These are phyloP conservation scores for Drosophila sp. DNA, from an alignment of 1,140 invertebrate genomes.

Conservation along the genomic window DNA sequence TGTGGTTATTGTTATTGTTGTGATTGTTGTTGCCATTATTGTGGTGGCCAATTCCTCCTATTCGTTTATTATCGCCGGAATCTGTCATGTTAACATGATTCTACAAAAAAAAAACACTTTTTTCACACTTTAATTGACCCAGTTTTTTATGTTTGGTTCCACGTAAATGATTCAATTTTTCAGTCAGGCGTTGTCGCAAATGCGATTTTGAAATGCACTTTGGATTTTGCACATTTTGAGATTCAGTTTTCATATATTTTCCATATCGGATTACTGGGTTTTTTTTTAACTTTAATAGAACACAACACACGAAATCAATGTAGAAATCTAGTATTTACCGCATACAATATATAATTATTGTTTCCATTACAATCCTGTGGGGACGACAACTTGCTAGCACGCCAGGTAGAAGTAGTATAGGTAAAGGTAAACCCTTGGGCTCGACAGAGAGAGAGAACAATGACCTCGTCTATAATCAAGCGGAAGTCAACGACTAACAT, in stretches of 20 bases:
- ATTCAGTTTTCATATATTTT: not conserved
- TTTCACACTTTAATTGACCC: constrained; percentile 1
- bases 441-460: constrained; percentile 29
- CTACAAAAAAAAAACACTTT: constrained; percentile 9
- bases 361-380: constrained; percentile 9
- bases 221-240: constrained; percentile 55
- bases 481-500: constrained; percentile 39
- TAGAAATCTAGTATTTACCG: not conserved
- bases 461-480: constrained; percentile 44
- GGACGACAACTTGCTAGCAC: not conserved
- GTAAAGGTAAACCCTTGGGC: not conserved
- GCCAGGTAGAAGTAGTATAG: constrained; percentile 29
- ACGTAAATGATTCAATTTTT: not conserved
- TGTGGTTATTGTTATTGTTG: not conserved
- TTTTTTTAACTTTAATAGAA: constrained; percentile 22
- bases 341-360: constrained; percentile 1
- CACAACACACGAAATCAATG: constrained; percentile 2
- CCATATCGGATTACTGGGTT: not conserved
- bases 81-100: constrained; percentile 70
- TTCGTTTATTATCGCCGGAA: constrained; percentile 40
- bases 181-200: constrained; percentile 15
- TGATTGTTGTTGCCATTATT: constrained; percentile 28
- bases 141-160: constrained; percentile 4
- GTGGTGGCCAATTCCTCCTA: constrained; percentile 24
- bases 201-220: constrained; percentile 50